These are phyloP conservation scores for Caretta caretta DNA, from an alignment of 2,113 vertebrate species.

Conservation along the genomic window DNA sequence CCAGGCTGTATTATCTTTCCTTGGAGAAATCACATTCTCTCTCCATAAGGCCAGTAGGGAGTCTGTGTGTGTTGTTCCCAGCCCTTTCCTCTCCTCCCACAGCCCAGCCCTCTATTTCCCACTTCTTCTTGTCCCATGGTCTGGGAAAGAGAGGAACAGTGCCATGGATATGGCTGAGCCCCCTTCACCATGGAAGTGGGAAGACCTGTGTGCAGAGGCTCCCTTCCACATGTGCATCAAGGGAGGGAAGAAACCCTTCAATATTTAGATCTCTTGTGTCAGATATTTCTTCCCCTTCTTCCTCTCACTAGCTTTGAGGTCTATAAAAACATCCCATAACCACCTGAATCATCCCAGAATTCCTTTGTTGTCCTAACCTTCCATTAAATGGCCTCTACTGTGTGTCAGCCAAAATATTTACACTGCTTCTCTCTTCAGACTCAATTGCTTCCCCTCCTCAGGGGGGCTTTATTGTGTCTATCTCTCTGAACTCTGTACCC, in stretches of 20 bases:
- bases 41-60: no score
- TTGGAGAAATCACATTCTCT: not conserved
- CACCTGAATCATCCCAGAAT: not conserved
- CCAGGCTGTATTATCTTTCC: not conserved
- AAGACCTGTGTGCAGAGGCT: not conserved
- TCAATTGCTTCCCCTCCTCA: not conserved
- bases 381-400: slow-evolving; percentile 13
- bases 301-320: not conserved
- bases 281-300: not conserved
- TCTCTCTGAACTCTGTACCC: not conserved
- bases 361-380: slow-evolving; percentile 14
- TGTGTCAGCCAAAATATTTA: slow-evolving; percentile 50
- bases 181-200: not conserved
- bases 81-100: not conserved
- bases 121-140: not conserved
- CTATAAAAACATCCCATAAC: not conserved
- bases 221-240: not conserved
- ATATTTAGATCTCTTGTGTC: not conserved
- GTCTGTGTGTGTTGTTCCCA: not conserved
- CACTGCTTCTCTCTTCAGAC: not conserved
- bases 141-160: not conserved
- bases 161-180: not conserved
- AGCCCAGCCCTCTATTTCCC: fast-evolving
- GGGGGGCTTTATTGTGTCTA: not conserved
- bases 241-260: not conserved